Evolutionary conservation across 2,888 invertebrate genomes (phyloP).

Genomic region (Muschampia plurimacula): DNA sequence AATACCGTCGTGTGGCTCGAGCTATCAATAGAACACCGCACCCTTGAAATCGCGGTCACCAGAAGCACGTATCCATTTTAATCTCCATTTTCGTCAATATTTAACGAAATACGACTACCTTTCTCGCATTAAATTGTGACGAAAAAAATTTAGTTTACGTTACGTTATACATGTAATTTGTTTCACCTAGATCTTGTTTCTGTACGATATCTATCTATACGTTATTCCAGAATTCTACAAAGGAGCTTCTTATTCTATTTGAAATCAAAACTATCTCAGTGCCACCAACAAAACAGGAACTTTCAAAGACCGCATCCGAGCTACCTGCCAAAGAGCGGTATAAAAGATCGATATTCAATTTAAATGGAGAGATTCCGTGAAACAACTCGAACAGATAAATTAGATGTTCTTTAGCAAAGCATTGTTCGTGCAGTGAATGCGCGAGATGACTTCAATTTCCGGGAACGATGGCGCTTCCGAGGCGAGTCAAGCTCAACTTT

Average conservation of each 20-base stretch:
- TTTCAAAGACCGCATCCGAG: slow-evolving; percentile 29
- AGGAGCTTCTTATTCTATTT: slow-evolving; percentile 13
- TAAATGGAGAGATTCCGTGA: slow-evolving; percentile 68
- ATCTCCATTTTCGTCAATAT: background rate
- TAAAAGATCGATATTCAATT: slow-evolving; percentile 78
- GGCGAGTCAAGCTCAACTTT: slow-evolving; percentile 72
- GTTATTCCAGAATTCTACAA: background rate
- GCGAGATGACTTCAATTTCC: slow-evolving; percentile 84
- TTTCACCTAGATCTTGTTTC: background rate
- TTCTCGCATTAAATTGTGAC: background rate
- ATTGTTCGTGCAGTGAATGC: slow-evolving; percentile 71
- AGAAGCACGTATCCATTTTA: background rate
- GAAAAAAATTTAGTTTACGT: background rate
- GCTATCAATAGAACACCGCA: slow-evolving; percentile 46
- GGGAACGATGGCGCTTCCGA: slow-evolving; percentile 69
- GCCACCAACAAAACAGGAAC: slow-evolving; percentile 35
- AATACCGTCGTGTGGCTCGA: slow-evolving; percentile 72
- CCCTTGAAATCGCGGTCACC: slow-evolving; percentile 53
- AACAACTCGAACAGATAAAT: slow-evolving; percentile 78
- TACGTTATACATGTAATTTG: background rate
- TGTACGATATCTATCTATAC: background rate
- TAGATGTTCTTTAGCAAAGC: slow-evolving; percentile 84
- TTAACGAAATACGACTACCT: background rate
- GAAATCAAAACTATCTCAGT: slow-evolving; percentile 15
- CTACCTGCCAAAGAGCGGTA: slow-evolving; percentile 38